A percentile compares a stretch with the other conserved stretches of the same genome.
Conservation (phyloP, 2,113 vertebrate genomes). For the Plectropomus leopardus region DNA sequence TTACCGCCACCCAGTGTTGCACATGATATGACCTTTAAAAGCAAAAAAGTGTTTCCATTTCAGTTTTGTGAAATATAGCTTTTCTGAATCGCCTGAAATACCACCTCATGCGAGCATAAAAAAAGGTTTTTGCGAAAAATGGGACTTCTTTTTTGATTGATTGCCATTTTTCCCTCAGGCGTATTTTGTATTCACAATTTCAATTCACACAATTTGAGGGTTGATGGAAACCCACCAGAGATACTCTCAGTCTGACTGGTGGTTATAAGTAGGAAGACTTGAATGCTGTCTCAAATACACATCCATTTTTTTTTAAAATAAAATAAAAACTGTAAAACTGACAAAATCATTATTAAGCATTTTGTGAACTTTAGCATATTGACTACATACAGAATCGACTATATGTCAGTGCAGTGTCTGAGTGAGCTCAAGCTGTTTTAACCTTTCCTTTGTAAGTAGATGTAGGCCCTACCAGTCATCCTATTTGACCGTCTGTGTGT, state of each 20-base stretch:
- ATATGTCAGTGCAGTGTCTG: not conserved
- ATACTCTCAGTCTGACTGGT: not conserved
- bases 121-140: too few species aligned
- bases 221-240: too few species aligned
- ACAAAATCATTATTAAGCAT: not conserved
- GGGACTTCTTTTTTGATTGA: too few species aligned
- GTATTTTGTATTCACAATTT: too few species aligned
- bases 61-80: too few species aligned
- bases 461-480: constrained; percentile 4
- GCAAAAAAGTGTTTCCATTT: too few species aligned
- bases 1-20: too few species aligned
- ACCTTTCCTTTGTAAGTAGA: not conserved
- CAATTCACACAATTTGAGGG: too few species aligned
- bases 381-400: not conserved
- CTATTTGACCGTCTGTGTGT: constrained; percentile 11
- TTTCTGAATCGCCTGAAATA: too few species aligned
- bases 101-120: too few species aligned
- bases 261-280: not conserved
- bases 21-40: too few species aligned
- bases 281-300: not conserved
- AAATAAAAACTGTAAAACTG: not conserved
- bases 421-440: not conserved
- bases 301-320: not conserved
- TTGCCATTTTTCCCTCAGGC: too few species aligned
- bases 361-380: not conserved